Base-by-base conservation (phyloP, 2,113 vertebrate genomes). In the Sinocyclocheilus anophthalmus region DNA sequence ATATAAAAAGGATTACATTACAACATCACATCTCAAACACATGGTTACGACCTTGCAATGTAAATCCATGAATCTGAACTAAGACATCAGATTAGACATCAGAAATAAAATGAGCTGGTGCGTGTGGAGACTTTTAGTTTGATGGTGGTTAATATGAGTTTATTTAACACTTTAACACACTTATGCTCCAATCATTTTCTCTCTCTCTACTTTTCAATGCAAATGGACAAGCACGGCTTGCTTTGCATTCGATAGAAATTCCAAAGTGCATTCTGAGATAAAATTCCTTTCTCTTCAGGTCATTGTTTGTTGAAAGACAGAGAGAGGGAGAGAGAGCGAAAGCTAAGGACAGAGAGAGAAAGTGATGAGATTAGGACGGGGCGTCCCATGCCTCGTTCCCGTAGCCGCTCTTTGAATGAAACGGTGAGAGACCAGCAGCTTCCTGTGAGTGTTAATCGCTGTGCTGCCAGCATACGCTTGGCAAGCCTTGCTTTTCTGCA, bases 221-320 rank as follows among this genome's bases (percentile, higher is more conserved):
- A 79, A 37, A 57, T 24, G 48, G 22, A 77, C 70, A 81, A 92
- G 92, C 92, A 92, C 7, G 24, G 83, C 77, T 87, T 84, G 87
- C 90, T 92, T 90, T 92, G 84, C 84, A 90, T 91, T 90, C 89
- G 90, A 87, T 65, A 90, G 84, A 87, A 93, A 94, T 93, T 93
- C 88, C 89, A 91, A 86, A 86, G 76, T 85, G 76, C 89, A 89
- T 93, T 92, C 61, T 89, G 84, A 78, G 93, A 95, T 94, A 94
- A 94, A 92, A 92, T 92, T 93, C 93, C 89, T 92, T 90, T 76
- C 48, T 81, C 70, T 87, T 94, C 88, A 94, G 87, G 87, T 94
- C 92, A 93, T 76, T 91, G 88, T 91, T 91, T 87, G 55, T 83
- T 89, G 91, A 39, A 26, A 86, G 55, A 86, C 30, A 78, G 75